These are phyloP conservation scores for Stomorhina lunata DNA, from an alignment of 2,888 invertebrate species.

Conservation along the genomic window DNA sequence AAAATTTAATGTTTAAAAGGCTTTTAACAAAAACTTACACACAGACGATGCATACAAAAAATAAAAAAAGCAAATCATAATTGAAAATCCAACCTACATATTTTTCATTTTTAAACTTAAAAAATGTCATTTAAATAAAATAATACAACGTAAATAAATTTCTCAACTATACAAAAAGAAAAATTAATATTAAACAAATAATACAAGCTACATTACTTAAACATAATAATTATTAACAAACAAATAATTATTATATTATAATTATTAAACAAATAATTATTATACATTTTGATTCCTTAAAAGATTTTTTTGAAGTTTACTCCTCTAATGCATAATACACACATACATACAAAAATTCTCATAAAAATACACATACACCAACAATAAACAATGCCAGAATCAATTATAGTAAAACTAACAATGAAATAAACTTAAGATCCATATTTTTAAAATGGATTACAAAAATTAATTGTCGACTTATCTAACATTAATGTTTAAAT, in stretches of 20 bases:
- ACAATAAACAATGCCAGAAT: neutral
- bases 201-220: slow-evolving; percentile 22
- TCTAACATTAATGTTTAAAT: neutral
- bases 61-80: neutral
- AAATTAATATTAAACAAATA: slow-evolving; percentile 18
- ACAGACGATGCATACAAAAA: slow-evolving; percentile 37
- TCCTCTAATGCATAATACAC: neutral
- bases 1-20: slow-evolving; percentile 33
- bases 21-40: slow-evolving; percentile 36
- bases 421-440: slow-evolving; percentile 11
- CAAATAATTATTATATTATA: slow-evolving; percentile 38
- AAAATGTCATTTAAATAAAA: slow-evolving; percentile 34
- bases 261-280: slow-evolving; percentile 33
- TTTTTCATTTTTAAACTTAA: slow-evolving; percentile 21
- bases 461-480: neutral
- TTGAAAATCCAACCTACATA: slow-evolving; percentile 7
- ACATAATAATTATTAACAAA: slow-evolving; percentile 36
- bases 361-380: too few species aligned
- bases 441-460: slow-evolving; percentile 14
- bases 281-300: slow-evolving; percentile 24
- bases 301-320: slow-evolving; percentile 14
- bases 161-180: slow-evolving; percentile 24
- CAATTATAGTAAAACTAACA: neutral
- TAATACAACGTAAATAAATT: slow-evolving; percentile 45
- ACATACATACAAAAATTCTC: too few species aligned